Evolutionary conservation across 1,140 invertebrate genomes (phyloP).

Genomic region (Halictus rubicundus): DNA sequence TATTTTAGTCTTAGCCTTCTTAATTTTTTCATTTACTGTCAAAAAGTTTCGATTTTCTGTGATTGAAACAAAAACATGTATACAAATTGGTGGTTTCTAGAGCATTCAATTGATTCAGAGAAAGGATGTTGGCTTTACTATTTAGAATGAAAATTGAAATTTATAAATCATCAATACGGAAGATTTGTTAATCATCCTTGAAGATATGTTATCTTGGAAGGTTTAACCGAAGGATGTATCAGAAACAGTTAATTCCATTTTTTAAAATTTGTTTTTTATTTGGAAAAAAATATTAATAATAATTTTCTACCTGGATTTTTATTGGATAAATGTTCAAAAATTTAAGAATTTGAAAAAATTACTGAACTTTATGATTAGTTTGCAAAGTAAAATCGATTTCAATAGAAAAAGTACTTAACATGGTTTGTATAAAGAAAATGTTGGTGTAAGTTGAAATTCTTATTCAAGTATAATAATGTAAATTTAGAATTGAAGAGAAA

Average conservation of each 20-base stretch:
- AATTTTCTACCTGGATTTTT: background rate
- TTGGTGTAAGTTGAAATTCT: background rate
- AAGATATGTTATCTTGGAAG: slow-evolving; percentile 28
- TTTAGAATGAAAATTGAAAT: too few relatives aligned
- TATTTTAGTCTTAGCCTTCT: too few relatives aligned
- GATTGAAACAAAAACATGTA: too few relatives aligned
- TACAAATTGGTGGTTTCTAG: background rate
- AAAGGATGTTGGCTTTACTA: background rate
- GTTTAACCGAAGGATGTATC: background rate
- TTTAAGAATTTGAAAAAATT: background rate
- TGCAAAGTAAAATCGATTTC: background rate
- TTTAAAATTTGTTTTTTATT: background rate
- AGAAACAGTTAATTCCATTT: background rate
- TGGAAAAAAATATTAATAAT: background rate
- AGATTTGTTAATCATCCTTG: slow-evolving; percentile 6
- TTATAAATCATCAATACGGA: background rate
- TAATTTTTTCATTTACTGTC: too few relatives aligned
- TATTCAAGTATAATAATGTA: background rate
- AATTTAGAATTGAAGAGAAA: background rate
- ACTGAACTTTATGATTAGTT: background rate
- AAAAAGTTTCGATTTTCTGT: too few relatives aligned
- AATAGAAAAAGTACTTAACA: background rate
- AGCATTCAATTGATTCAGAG: background rate
- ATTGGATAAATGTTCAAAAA: background rate
- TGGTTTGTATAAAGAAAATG: slow-evolving; percentile 5